Percentiles rank a stretch among this genome's conserved stretches.
These are phyloP conservation scores for Drosophila bocqueti DNA, from an alignment of 1,140 invertebrate genomes.

Conservation along the genomic window DNA sequence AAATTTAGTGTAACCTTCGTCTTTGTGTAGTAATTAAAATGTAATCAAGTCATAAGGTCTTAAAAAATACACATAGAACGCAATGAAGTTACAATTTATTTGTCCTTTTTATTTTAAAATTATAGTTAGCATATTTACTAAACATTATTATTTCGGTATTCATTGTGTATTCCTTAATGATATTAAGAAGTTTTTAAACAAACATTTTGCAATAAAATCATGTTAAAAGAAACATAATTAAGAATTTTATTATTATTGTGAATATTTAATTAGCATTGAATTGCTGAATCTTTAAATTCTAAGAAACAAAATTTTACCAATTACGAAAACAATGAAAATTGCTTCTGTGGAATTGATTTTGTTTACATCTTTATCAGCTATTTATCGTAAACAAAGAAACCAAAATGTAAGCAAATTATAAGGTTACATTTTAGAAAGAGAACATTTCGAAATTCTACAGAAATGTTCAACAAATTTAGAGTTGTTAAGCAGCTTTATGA, in stretches of 20 bases:
- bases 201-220: neutral
- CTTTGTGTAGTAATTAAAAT: neutral
- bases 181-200: no score
- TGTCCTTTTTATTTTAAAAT: no score
- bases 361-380: neutral
- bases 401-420: slow-evolving; percentile 13
- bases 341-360: neutral
- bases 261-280: neutral
- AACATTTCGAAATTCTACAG: slow-evolving; percentile 2
- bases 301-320: neutral
- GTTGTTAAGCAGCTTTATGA: neutral
- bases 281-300: neutral
- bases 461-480: slow-evolving; percentile 3
- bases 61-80: no score
- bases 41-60: neutral
- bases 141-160: no score
- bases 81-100: no score
- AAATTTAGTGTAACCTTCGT: neutral
- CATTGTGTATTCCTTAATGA: no score
- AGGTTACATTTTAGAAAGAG: neutral
- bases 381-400: slow-evolving; percentile 4
- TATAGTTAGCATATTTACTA: no score
- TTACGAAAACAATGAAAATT: neutral
- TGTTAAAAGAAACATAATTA: neutral
- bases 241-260: no score